Evolutionary conservation across 2,797 vertebrate species (phyloP).

Genomic region (Smutsia gigantea): DNA sequence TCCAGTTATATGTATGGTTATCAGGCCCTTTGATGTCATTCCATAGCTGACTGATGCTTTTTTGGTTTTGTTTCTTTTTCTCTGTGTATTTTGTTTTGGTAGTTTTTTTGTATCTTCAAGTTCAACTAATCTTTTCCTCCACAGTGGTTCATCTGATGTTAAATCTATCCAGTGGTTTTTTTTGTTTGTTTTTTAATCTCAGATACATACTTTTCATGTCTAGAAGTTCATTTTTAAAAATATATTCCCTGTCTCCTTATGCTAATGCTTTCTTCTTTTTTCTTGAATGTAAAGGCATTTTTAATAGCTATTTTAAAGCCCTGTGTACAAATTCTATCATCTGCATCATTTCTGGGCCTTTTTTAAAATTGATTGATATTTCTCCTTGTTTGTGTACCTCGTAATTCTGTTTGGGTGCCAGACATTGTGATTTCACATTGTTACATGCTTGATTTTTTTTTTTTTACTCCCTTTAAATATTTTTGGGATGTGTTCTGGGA

Average conservation of each 20-base stretch:
- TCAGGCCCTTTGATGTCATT: constrained; percentile 13
- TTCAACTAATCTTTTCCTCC: not conserved
- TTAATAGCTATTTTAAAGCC: not conserved
- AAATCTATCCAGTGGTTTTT: not conserved
- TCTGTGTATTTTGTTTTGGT: constrained; percentile 20
- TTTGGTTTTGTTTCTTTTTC: constrained; percentile 42
- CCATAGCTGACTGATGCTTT: not conserved
- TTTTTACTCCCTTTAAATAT: constrained; percentile 25
- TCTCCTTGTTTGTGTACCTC: not conserved
- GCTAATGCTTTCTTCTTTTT: not conserved
- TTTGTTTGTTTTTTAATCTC: not conserved
- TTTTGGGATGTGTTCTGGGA: not conserved
- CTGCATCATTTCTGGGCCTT: not conserved
- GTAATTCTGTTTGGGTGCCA: constrained; percentile 26
- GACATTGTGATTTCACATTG: constrained; percentile 43
- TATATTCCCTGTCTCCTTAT: not conserved
- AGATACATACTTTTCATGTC: not conserved
- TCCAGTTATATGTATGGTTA: not conserved
- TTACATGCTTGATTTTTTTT: not conserved
- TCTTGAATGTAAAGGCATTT: not conserved
- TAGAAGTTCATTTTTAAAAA: not conserved
- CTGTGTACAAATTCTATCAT: not conserved
- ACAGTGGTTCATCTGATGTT: not conserved
- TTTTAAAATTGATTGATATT: not conserved
- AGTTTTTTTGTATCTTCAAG: not conserved